Percentiles rank a stretch among this genome's conserved stretches.
Evolutionary conservation across 2,888 invertebrate genomes (phyloP).

Genomic region (Phanerotoma sp.): DNA sequence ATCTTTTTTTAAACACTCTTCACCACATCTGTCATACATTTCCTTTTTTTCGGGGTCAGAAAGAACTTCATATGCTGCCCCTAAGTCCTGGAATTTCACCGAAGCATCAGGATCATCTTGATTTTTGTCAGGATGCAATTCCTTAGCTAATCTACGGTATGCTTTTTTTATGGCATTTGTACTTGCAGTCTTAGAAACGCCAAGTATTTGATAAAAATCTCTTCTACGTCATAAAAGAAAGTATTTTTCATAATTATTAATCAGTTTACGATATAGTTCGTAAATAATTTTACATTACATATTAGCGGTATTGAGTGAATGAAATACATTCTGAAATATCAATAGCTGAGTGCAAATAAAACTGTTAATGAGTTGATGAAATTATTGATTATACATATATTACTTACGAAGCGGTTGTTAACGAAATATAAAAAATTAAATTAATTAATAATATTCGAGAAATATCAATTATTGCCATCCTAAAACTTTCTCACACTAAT

Average conservation of each 20-base stretch:
- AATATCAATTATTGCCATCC: slow-evolving; percentile 50
- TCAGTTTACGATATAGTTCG: neutral
- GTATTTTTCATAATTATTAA: slow-evolving; percentile 7
- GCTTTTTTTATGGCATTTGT: slow-evolving; percentile 97
- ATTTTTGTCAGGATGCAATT: slow-evolving; percentile 97
- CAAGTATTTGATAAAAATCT: slow-evolving; percentile 93
- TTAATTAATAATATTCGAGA: slow-evolving; percentile 47
- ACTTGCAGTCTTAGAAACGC: slow-evolving; percentile 80
- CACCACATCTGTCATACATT: slow-evolving; percentile 93
- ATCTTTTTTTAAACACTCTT: slow-evolving; percentile 95
- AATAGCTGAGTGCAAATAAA: neutral
- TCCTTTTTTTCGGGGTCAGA: slow-evolving; percentile 92
- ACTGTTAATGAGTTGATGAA: neutral
- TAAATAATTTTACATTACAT: neutral
- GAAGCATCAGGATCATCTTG: slow-evolving; percentile 91
- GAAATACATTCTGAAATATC: neutral
- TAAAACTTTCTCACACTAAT: slow-evolving; percentile 48
- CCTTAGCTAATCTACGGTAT: slow-evolving; percentile 92
- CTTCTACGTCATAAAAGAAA: slow-evolving; percentile 59
- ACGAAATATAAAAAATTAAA: slow-evolving; percentile 46
- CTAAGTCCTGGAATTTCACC: slow-evolving; percentile 92
- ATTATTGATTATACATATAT: slow-evolving; percentile 3
- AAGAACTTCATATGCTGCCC: slow-evolving; percentile 94
- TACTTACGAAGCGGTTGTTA: slow-evolving; percentile 50
- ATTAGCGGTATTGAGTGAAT: neutral